A percentile compares a stretch with the other conserved stretches of the same genome.
These are phyloP conservation scores for Callionymus lyra DNA, from an alignment of 2,113 vertebrate species.

Conservation along the genomic window DNA sequence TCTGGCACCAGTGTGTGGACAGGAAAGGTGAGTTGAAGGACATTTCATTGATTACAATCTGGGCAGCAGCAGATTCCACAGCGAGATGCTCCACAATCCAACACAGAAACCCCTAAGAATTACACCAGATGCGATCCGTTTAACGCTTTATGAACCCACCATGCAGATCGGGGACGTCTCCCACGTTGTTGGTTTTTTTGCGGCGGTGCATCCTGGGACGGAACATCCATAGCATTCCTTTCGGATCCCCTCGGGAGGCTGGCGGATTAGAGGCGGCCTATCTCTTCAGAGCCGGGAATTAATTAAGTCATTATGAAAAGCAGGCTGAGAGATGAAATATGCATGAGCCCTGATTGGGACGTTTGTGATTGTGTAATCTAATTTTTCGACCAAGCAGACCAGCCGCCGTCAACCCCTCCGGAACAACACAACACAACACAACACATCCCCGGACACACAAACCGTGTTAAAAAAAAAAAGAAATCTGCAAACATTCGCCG, in stretches of 20 bases:
- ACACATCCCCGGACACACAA: constrained; percentile 11
- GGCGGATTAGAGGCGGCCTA: constrained; percentile 55
- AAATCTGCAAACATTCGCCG: constrained; percentile 21
- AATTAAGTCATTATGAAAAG: constrained; percentile 75
- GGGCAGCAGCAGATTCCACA: too few relatives aligned
- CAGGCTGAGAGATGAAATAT: constrained; percentile 63
- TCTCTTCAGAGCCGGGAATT: constrained; percentile 64
- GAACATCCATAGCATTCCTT: constrained; percentile 43
- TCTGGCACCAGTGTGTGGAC: too few relatives aligned
- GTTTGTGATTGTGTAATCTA: constrained; percentile 72
- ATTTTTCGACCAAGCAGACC: constrained; percentile 56
- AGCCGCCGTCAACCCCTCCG: constrained; percentile 43
- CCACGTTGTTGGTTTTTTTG: constrained; percentile 39
- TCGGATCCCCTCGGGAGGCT: constrained; percentile 39
- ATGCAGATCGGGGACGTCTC: constrained; percentile 27
- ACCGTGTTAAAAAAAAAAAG: constrained; percentile 1
- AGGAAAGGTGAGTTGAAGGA: too few relatives aligned
- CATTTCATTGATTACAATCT: too few relatives aligned
- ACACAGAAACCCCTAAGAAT: constrained; percentile 19
- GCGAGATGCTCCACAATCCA: constrained; percentile 7
- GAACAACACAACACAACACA: constrained; percentile 21
- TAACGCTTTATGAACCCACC: constrained; percentile 45
- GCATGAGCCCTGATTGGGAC: constrained; percentile 66
- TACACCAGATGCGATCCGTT: constrained; percentile 33
- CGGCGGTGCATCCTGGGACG: constrained; percentile 46